A percentile compares a stretch with the other conserved stretches of the same genome.
Conservation (phyloP, 2,797 vertebrate genomes). For the Chlorospingus flavigularis region DNA sequence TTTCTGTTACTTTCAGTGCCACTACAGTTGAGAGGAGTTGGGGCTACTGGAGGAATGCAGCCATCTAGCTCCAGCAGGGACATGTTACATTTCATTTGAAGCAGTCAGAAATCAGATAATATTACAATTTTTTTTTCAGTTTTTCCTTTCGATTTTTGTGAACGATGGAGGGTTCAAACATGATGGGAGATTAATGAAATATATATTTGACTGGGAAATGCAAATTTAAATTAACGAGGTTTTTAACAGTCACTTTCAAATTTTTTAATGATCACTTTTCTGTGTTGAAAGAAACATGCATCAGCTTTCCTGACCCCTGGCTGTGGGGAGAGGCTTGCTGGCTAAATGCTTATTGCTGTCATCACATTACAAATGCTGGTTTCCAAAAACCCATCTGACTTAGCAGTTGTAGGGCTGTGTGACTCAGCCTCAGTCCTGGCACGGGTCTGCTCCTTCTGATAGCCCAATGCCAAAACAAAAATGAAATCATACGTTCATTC, state of each 20-base stretch:
- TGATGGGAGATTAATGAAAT: not conserved
- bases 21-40: not conserved
- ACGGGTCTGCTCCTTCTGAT: not conserved
- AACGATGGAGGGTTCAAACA: not conserved
- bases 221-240: not conserved
- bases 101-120: not conserved
- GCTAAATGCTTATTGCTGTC: not conserved
- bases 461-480: constrained; percentile 52
- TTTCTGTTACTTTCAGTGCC: not conserved
- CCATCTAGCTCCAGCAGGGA: not conserved
- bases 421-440: constrained; percentile 58
- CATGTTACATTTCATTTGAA: not conserved
- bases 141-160: not conserved
- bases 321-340: not conserved
- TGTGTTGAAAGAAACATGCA: not conserved
- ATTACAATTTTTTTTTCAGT: not conserved
- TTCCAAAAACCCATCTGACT: not conserved
- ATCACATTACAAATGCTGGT: not conserved
- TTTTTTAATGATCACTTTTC: not conserved
- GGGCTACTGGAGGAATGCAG: not conserved
- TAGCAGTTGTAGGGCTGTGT: not conserved
- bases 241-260: not conserved
- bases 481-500: not conserved
- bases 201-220: not conserved
- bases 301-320: not conserved